Conservation (phyloP, 2,113 vertebrate genomes). For the Felis chaus region DNA sequence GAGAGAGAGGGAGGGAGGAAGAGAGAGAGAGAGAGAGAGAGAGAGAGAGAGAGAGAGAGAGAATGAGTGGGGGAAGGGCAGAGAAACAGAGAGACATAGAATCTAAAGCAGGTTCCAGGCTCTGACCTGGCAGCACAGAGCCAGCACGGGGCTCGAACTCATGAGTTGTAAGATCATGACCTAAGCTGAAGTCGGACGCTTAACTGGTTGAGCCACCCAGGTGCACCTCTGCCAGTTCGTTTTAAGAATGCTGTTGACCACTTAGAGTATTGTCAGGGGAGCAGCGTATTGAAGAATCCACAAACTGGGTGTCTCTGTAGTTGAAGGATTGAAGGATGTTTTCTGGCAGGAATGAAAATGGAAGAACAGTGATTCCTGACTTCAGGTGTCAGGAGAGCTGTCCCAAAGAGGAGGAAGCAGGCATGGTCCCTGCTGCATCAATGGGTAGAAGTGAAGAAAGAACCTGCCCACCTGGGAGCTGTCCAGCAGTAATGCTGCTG, state of each 20-base stretch:
- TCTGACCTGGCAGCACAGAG: no score
- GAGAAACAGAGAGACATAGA: no score
- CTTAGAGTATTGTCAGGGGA: not conserved
- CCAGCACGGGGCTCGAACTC: no score
- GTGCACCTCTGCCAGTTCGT: not conserved
- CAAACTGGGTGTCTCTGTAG: not conserved
- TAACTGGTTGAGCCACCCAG: no score
- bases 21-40: no score
- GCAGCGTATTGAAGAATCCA: not conserved
- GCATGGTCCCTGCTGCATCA: not conserved
- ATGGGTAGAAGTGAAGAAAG: not conserved
- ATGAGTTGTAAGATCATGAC: no score
- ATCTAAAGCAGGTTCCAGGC: no score
- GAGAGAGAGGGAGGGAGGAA: no score
- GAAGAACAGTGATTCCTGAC: not conserved
- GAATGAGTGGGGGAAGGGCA: no score
- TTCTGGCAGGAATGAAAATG: not conserved
- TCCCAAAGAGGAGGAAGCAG: not conserved
- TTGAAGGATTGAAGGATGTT: not conserved
- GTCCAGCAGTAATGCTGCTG: not conserved
- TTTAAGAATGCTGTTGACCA: not conserved
- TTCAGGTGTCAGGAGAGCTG: not conserved
- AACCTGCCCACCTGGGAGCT: not conserved
- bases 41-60: no score
- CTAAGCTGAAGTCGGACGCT: no score